Percentiles rank a stretch among this genome's conserved stretches.
phyloP scores from a whole-genome alignment of 2,888 invertebrate genomes.

The Lymantria dispar region DNA sequence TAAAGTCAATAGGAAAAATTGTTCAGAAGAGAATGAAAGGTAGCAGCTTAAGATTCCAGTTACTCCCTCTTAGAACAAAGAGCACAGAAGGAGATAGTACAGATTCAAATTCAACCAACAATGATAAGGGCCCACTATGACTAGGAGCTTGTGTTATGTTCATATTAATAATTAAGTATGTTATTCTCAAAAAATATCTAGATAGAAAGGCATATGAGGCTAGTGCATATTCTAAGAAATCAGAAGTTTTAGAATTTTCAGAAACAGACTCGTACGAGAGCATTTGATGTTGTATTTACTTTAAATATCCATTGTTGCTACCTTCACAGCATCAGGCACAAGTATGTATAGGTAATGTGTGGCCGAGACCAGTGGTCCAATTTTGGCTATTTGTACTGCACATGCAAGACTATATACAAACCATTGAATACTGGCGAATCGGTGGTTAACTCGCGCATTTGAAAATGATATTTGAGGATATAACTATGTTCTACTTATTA shows the following conservation, averaged over 20 bases:
- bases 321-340: too few species aligned
- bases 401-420: too few species aligned
- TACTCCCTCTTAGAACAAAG: conserved; percentile 72
- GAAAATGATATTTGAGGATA: too few species aligned
- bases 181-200: conserved; percentile 49
- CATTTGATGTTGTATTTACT: conserved; percentile 18
- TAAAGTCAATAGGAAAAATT: conserved; percentile 77
- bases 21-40: conserved; percentile 85
- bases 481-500: too few species aligned
- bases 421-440: too few species aligned
- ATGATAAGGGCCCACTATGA: conserved; percentile 65
- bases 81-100: conserved; percentile 34
- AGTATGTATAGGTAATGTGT: too few species aligned
- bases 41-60: conserved; percentile 83
- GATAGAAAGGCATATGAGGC: conserved; percentile 16
- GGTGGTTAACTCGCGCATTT: too few species aligned
- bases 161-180: conserved; percentile 58
- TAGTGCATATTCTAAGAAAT: neutral
- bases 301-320: too few species aligned
- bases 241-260: neutral
- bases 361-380: too few species aligned
- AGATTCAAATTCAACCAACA: conserved; percentile 32
- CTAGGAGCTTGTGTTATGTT: conserved; percentile 54
- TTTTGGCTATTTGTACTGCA: too few species aligned
- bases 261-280: conserved; percentile 5